Evolutionary conservation across 2,888 invertebrate species (phyloP).

Genomic region (Acholoe squamosa): DNA sequence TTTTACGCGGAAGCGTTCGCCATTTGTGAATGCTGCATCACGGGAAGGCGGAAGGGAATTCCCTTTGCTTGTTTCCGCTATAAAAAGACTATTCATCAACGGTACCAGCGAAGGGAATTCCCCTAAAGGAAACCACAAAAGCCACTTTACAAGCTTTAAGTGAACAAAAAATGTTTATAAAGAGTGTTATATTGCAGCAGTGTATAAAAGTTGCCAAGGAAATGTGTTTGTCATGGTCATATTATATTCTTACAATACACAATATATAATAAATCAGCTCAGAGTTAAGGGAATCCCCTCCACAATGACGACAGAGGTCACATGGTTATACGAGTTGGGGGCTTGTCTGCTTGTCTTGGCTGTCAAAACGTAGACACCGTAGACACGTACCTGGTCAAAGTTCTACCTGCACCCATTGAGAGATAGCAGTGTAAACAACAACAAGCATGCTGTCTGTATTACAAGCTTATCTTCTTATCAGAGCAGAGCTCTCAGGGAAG

Average conservation of each 20-base stretch:
- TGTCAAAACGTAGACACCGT: conserved; percentile 36
- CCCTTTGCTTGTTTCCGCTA: background rate
- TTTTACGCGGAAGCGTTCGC: conserved; percentile 51
- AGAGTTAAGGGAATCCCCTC: background rate
- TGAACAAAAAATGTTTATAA: too few species aligned
- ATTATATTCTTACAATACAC: background rate
- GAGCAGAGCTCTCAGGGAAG: conserved; percentile 18
- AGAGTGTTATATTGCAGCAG: too few species aligned
- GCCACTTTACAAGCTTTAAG: background rate
- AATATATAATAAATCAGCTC: background rate
- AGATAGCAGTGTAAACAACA: conserved; percentile 31
- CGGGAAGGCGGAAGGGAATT: conserved; percentile 34
- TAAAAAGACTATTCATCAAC: background rate
- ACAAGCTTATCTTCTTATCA: conserved; percentile 57
- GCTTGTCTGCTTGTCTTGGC: background rate
- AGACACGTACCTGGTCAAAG: background rate
- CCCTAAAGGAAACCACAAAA: background rate
- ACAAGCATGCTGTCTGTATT: conserved; percentile 55
- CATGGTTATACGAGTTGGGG: background rate
- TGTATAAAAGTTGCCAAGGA: too few species aligned
- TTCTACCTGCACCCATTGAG: background rate
- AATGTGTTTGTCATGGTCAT: too few species aligned
- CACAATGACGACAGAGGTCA: conserved; percentile 29
- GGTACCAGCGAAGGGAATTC: background rate
- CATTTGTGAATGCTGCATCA: background rate